Evolutionary conservation across 2,888 invertebrate genomes (phyloP).

Genomic region (Pammene aurita): DNA sequence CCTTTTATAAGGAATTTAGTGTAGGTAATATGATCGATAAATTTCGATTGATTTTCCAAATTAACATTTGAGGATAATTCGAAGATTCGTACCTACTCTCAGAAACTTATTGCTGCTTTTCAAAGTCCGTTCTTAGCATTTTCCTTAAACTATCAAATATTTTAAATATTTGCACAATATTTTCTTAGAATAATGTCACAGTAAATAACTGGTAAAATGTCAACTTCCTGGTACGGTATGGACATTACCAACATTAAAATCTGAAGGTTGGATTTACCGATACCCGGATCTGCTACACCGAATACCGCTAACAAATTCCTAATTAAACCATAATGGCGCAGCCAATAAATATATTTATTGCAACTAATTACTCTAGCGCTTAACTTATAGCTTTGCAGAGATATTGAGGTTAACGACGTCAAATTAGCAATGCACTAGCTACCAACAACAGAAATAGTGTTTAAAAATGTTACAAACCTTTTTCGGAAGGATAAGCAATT

Average conservation of each 20-base stretch:
- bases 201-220: constrained; percentile 10
- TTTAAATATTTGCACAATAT: not conserved
- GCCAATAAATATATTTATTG: constrained; percentile 2
- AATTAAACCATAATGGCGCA: constrained; percentile 13
- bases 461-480: not conserved
- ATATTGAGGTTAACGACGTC: not conserved
- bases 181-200: constrained; percentile 8
- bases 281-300: constrained; percentile 9
- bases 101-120: not conserved
- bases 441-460: not conserved
- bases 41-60: not conserved
- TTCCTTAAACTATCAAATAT: not conserved
- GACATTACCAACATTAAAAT: constrained; percentile 4
- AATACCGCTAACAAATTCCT: constrained; percentile 2
- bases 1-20: too few relatives aligned
- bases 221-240: constrained; percentile 13
- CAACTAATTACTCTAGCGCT: not conserved
- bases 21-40: too few relatives aligned
- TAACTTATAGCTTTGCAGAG: not conserved
- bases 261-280: constrained; percentile 18
- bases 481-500: too few relatives aligned
- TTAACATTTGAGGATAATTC: not conserved
- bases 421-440: not conserved
- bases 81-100: not conserved
- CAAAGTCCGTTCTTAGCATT: not conserved